Evolutionary conservation across 2,888 invertebrate species (phyloP).

Genomic region (Xanthorhoe spadicearia): DNA sequence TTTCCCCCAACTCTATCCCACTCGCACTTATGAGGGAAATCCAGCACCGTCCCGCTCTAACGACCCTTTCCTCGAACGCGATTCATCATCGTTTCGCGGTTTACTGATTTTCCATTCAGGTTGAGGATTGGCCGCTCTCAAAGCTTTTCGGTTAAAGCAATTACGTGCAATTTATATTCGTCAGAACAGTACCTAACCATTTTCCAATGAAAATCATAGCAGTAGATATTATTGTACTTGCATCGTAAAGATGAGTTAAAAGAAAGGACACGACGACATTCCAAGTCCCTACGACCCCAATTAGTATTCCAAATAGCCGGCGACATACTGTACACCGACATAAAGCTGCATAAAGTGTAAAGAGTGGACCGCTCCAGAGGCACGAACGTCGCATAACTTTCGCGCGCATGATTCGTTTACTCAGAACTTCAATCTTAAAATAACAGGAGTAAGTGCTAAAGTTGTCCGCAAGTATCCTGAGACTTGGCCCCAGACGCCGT

Average conservation of each 20-base stretch:
- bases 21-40: slow-evolving; percentile 52
- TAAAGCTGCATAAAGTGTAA: slow-evolving; percentile 73
- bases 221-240: slow-evolving; percentile 22
- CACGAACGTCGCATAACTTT: slow-evolving; percentile 82
- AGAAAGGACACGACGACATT: slow-evolving; percentile 67
- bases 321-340: slow-evolving; percentile 81
- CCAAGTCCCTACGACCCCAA: slow-evolving; percentile 73
- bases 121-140: slow-evolving; percentile 57
- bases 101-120: slow-evolving; percentile 82
- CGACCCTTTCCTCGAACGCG: slow-evolving; percentile 74
- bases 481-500: slow-evolving; percentile 74
- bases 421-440: slow-evolving; percentile 73
- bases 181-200: slow-evolving; percentile 33
- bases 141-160: slow-evolving; percentile 49
- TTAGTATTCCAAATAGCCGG: slow-evolving; percentile 84
- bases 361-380: slow-evolving; percentile 80
- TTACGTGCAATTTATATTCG: slow-evolving; percentile 47
- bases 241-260: slow-evolving; percentile 44
- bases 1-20: slow-evolving; percentile 66
- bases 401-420: slow-evolving; percentile 59
- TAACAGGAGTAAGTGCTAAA: slow-evolving; percentile 70
- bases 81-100: slow-evolving; percentile 85
- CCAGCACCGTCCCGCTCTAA: slow-evolving; percentile 61
- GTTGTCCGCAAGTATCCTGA: slow-evolving; percentile 64
- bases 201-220: slow-evolving; percentile 39